These are phyloP conservation scores for Pyrrhosoma nymphula DNA, from an alignment of 2,888 invertebrate species.

Conservation along the genomic window DNA sequence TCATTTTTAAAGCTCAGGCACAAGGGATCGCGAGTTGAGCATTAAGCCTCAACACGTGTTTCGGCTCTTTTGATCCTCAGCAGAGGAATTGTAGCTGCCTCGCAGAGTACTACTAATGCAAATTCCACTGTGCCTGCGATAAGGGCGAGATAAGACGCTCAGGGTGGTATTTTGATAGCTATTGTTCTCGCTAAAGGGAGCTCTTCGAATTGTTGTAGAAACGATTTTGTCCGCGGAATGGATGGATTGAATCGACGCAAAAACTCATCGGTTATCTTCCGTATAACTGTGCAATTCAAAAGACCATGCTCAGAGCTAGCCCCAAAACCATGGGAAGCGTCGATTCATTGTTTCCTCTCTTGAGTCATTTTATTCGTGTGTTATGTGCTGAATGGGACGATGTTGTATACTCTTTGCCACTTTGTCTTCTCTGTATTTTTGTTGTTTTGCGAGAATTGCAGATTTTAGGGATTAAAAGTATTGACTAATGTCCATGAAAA, in stretches of 20 bases:
- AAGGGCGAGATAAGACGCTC: not conserved
- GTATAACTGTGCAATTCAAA: not conserved
- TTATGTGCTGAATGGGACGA: too few species aligned
- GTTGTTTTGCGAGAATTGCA: too few species aligned
- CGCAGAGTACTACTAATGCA: not conserved
- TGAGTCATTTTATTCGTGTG: too few species aligned
- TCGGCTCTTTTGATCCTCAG: not conserved
- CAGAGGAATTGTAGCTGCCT: not conserved
- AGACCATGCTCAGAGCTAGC: not conserved
- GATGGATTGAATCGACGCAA: not conserved
- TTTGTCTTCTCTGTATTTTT: too few species aligned
- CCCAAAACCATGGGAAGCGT: not conserved
- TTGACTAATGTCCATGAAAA: too few species aligned
- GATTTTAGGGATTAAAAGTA: too few species aligned
- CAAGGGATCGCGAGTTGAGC: not conserved
- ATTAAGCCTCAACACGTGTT: not conserved
- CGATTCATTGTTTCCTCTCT: not conserved
- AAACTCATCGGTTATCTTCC: not conserved
- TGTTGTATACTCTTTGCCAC: too few species aligned
- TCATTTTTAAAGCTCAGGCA: not conserved
- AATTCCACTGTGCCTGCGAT: not conserved
- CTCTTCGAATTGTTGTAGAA: not conserved
- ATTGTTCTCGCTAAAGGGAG: not conserved
- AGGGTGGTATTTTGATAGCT: not conserved
- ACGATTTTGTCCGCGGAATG: not conserved